Conservation (phyloP, 2,797 vertebrate species). For the Zalophus californianus region DNA sequence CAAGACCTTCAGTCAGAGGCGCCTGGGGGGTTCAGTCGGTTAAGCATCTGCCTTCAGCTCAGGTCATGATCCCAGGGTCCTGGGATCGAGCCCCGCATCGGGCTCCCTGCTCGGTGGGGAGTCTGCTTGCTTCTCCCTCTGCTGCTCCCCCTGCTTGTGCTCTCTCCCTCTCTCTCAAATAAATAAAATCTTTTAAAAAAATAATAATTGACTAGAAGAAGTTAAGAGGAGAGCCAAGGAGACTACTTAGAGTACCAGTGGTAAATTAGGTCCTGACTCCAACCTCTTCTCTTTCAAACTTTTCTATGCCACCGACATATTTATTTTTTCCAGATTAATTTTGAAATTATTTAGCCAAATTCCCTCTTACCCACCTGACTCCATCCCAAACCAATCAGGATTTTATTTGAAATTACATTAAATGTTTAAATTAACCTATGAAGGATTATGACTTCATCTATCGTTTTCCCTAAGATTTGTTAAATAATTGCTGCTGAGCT, state of each 20-base stretch:
- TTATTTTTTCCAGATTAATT: constrained; percentile 44
- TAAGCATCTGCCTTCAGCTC: neutral
- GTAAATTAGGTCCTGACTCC: neutral
- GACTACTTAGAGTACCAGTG: no score
- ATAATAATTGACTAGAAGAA: neutral
- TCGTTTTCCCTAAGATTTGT: constrained; percentile 28
- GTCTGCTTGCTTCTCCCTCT: neutral
- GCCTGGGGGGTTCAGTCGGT: rapidly evolving
- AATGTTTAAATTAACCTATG: constrained; percentile 38
- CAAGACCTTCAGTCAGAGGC: neutral
- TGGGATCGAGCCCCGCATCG: neutral
- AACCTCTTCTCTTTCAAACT: neutral
- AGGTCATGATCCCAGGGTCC: neutral
- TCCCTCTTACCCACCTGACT: neutral
- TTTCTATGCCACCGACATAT: neutral
- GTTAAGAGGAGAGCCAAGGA: neutral
- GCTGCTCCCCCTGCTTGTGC: neutral
- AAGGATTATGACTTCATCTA: constrained; percentile 52
- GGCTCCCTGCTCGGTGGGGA: neutral
- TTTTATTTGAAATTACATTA: constrained; percentile 31
- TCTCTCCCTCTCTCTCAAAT: neutral
- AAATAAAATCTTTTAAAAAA: neutral
- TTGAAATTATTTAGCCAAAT: neutral
- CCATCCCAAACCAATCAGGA: neutral
- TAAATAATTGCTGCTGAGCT: neutral